Percentiles rank a stretch among this genome's conserved stretches.
phyloP scores from a whole-genome alignment of 30 jellyfish, hydroid and myxozoan species.

The Hydractinia symbiolongicarpus region DNA sequence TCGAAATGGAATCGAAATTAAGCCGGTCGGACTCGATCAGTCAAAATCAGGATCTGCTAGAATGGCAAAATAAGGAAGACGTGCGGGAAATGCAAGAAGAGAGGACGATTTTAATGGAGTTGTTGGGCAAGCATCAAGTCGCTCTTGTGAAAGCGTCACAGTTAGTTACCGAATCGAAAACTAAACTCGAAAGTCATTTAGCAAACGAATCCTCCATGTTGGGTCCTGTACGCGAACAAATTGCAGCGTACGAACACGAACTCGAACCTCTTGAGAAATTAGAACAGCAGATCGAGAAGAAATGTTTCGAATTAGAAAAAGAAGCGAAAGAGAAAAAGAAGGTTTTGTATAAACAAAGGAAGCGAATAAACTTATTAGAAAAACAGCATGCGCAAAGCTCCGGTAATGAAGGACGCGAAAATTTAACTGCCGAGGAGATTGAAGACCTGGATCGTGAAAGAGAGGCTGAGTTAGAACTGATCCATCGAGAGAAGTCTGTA shows the following conservation, averaged over 20 bases:
- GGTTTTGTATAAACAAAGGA: slow-evolving; percentile 73
- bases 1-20: slow-evolving; percentile 71
- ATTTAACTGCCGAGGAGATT: slow-evolving; percentile 61
- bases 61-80: slow-evolving; percentile 83
- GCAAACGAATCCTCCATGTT: slow-evolving; percentile 56
- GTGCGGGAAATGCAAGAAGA: slow-evolving; percentile 63
- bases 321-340: slow-evolving; percentile 80
- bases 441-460: slow-evolving; percentile 77
- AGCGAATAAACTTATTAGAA: slow-evolving; percentile 70
- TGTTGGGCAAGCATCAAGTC: slow-evolving; percentile 83
- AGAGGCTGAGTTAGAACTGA: slow-evolving; percentile 80
- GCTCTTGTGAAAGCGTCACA: slow-evolving; percentile 92
- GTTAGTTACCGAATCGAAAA: slow-evolving; percentile 80
- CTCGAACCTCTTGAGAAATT: slow-evolving; percentile 54
- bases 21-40: slow-evolving; percentile 29
- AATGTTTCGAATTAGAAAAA: slow-evolving; percentile 55
- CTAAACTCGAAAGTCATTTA: slow-evolving; percentile 80
- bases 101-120: slow-evolving; percentile 57
- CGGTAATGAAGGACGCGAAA: slow-evolving; percentile 62
- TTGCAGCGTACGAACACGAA: slow-evolving; percentile 53
- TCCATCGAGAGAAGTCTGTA: slow-evolving; percentile 62
- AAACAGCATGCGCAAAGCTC: slow-evolving; percentile 87
- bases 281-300: slow-evolving; percentile 60
- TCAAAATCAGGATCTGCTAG: slow-evolving; percentile 61
- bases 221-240: slow-evolving; percentile 58